A percentile compares a stretch with the other conserved stretches of the same genome.
Conservation (phyloP, 2,888 invertebrate species). For the Eulithis testata region DNA sequence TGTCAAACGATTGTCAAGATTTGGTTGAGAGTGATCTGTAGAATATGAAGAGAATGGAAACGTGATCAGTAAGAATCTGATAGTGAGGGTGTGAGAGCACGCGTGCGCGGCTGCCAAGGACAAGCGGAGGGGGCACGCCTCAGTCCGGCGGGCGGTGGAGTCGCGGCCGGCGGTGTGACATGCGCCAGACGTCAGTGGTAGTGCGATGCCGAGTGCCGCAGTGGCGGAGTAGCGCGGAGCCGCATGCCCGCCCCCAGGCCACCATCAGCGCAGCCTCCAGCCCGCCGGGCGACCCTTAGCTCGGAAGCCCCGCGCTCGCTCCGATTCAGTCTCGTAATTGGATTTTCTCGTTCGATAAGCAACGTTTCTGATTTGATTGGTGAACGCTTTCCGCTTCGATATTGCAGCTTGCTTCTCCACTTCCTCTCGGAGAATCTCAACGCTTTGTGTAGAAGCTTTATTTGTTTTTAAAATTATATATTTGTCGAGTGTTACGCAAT, state of each 20-base stretch:
- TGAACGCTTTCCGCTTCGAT: conserved; percentile 79
- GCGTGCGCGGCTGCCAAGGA: conserved; percentile 78
- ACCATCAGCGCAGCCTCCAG: conserved; percentile 50
- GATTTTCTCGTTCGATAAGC: conserved; percentile 81
- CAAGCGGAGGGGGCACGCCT: conserved; percentile 72
- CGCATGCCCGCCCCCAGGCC: conserved; percentile 70
- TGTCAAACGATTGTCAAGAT: conserved; percentile 31
- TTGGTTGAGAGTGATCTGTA: conserved; percentile 26
- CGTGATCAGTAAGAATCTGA: conserved; percentile 59
- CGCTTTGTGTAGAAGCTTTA: conserved; percentile 74
- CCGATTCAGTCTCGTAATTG: conserved; percentile 83
- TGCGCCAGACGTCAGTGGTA: conserved; percentile 18
- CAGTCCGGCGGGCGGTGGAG: conserved; percentile 77
- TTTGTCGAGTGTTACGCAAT: conserved; percentile 72
- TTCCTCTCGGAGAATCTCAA: conserved; percentile 61
- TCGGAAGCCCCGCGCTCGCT: conserved; percentile 80
- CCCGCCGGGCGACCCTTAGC: conserved; percentile 75
- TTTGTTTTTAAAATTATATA: conserved; percentile 57
- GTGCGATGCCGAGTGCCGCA: conserved; percentile 65
- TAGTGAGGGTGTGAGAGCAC: conserved; percentile 69
- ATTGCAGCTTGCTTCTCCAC: conserved; percentile 74
- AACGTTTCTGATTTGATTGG: conserved; percentile 78
- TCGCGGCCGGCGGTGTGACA: conserved; percentile 68
- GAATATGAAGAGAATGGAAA: conserved; percentile 47
- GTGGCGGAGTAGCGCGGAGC: conserved; percentile 38